Conservation (phyloP, 1,140 invertebrate species). For the Frieseomelitta varia region DNA sequence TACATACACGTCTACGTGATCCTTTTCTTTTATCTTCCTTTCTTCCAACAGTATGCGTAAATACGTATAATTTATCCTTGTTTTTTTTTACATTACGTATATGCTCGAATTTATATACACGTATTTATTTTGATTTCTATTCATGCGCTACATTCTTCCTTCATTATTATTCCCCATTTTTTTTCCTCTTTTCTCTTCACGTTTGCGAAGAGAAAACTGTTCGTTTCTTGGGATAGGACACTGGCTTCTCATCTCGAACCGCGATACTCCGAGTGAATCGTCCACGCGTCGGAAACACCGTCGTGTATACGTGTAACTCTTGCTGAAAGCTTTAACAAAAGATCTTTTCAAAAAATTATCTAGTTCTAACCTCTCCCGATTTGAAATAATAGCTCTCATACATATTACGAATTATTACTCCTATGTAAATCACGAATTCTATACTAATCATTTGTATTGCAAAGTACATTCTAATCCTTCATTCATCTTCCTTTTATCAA, state of each 20-base stretch:
- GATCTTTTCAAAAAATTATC: neutral
- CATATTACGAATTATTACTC: no score
- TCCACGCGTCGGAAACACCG: neutral
- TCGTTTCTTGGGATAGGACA: constrained; percentile 61
- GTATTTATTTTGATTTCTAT: constrained; percentile 14
- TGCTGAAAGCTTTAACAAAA: neutral
- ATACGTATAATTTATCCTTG: constrained; percentile 50
- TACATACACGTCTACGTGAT: constrained; percentile 4
- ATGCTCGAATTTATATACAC: constrained; percentile 5
- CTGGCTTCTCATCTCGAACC: neutral
- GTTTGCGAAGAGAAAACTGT: constrained; percentile 22
- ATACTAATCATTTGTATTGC: constrained; percentile 11
- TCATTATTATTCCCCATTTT: neutral
- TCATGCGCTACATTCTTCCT: constrained; percentile 47
- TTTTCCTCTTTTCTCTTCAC: constrained; percentile 29
- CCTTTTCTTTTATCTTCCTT: constrained; percentile 40
- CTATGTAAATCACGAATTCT: neutral
- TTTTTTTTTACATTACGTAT: constrained; percentile 29
- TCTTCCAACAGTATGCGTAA: constrained; percentile 57
- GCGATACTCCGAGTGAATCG: neutral
- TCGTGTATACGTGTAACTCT: neutral
- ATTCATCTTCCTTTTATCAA: constrained; percentile 14
- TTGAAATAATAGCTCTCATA: neutral
- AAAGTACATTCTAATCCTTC: constrained; percentile 47
- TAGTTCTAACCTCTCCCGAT: neutral